phyloP scores from a whole-genome alignment of 2,113 vertebrate species.

The Crypturellus undulatus region DNA sequence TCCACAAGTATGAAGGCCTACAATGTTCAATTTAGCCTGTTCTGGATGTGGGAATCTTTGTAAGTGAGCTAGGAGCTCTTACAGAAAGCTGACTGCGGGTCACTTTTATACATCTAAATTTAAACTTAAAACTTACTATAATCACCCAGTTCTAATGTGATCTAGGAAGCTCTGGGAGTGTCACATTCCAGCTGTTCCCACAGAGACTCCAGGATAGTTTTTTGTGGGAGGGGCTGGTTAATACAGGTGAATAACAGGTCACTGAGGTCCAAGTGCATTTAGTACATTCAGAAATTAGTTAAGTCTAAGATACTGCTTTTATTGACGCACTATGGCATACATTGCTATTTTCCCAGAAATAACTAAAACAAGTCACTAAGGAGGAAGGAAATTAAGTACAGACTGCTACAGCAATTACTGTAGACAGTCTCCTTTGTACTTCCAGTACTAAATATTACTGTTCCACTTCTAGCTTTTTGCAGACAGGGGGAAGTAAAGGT shows the following conservation, averaged over 20 bases:
- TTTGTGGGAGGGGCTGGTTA: not conserved
- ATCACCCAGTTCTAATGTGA: not conserved
- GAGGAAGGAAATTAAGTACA: slow-evolving; percentile 14
- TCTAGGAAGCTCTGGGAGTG: not conserved
- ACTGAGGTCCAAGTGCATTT: not conserved
- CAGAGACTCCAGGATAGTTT: not conserved
- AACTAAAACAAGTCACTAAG: not conserved
- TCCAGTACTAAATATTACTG: not conserved
- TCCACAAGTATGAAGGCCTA: not conserved
- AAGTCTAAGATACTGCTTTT: not conserved
- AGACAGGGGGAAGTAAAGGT: not conserved
- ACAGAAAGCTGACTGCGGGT: not conserved
- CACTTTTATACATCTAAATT: not conserved
- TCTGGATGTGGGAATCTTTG: not conserved
- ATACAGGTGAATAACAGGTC: not conserved
- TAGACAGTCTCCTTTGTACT: not conserved
- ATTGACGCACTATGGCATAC: not conserved
- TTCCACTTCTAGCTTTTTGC: not conserved
- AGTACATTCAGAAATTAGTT: not conserved
- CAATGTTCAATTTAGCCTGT: not conserved
- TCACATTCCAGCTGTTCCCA: not conserved
- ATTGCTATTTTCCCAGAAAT: not conserved
- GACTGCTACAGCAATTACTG: not conserved
- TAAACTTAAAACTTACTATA: not conserved
- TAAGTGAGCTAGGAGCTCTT: not conserved